Evolutionary conservation across 2,888 invertebrate species (phyloP).

Genomic region (Exephanes ischioxanthus): DNA sequence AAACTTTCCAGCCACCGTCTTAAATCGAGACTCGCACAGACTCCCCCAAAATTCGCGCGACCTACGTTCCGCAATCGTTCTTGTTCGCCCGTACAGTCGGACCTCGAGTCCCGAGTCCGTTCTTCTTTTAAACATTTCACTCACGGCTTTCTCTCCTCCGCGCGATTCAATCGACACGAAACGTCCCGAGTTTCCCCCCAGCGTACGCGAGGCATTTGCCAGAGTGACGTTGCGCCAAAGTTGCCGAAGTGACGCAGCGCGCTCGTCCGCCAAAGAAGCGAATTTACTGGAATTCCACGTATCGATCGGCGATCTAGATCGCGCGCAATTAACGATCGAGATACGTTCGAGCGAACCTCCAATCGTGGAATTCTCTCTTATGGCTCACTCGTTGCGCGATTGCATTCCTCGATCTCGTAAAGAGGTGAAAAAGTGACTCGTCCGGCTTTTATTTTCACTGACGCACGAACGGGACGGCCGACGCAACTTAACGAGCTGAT

Average conservation of each 20-base stretch:
- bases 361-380: constrained; percentile 53
- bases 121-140: constrained; percentile 31
- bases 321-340: constrained; percentile 59
- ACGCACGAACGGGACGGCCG: not conserved
- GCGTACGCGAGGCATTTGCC: constrained; percentile 14
- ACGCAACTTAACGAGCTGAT: not conserved
- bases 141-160: constrained; percentile 31
- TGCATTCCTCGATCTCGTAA: constrained; percentile 56
- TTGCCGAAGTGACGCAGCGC: not conserved
- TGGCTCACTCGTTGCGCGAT: constrained; percentile 60
- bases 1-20: not conserved
- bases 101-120: not conserved
- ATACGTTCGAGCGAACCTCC: constrained; percentile 46
- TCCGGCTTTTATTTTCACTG: not conserved
- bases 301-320: constrained; percentile 50
- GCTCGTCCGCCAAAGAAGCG: constrained; percentile 28
- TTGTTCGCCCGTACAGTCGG: not conserved
- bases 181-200: not conserved
- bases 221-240: constrained; percentile 46
- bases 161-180: constrained; percentile 27
- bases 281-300: constrained; percentile 56
- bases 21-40: not conserved
- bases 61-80: not conserved
- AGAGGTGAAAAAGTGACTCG: not conserved
- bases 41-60: not conserved